Conservation (phyloP, 2,113 vertebrate genomes). For the Addax nasomaculatus region DNA sequence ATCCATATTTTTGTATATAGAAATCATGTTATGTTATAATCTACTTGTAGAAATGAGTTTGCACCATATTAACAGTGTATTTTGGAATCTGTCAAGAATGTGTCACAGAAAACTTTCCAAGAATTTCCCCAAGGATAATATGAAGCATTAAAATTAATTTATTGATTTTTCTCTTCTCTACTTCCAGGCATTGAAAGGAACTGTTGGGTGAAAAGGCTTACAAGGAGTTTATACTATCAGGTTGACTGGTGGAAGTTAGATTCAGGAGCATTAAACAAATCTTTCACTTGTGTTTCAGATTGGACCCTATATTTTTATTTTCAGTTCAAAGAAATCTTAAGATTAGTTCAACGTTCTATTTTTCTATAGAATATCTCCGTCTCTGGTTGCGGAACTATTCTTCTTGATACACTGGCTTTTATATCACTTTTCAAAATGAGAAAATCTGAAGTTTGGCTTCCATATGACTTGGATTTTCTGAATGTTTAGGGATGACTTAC, state of each 20-base stretch:
- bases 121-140: neutral
- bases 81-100: neutral
- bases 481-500: neutral
- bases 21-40: neutral
- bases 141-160: neutral
- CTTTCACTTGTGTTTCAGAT: neutral
- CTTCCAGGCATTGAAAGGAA: neutral
- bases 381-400: neutral
- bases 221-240: neutral
- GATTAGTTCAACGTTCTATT: neutral
- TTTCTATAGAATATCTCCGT: neutral
- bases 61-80: neutral
- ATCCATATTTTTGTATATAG: neutral
- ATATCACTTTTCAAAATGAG: neutral
- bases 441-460: neutral
- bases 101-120: neutral
- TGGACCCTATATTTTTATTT: neutral
- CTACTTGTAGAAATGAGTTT: neutral
- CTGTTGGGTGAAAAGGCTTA: neutral
- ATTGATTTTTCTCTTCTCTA: neutral
- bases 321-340: neutral
- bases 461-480: neutral
- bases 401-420: neutral
- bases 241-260: neutral
- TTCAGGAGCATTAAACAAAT: neutral